Conservation (phyloP, 2,797 vertebrate genomes). For the Danio kyathit region DNA sequence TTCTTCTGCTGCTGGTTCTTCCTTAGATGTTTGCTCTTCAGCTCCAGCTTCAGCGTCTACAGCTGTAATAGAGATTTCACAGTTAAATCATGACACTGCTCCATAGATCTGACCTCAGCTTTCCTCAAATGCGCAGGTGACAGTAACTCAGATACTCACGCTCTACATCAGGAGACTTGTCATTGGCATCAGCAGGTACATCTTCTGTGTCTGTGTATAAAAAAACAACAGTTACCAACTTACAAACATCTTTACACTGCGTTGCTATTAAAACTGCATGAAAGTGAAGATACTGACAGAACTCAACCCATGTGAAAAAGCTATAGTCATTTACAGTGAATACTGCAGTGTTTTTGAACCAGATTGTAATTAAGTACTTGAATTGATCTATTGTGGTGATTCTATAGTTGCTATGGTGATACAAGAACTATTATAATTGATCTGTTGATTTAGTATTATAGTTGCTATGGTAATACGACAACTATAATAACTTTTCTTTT, state of each 20-base stretch:
- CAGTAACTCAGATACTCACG: conserved; percentile 18
- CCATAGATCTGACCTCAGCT: background rate
- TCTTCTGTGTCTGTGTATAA: background rate
- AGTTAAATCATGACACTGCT: background rate
- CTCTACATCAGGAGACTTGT: background rate
- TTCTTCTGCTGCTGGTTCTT: background rate
- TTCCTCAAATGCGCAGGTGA: background rate
- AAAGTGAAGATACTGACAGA: background rate
- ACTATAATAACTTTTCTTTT: no score
- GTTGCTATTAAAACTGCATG: background rate
- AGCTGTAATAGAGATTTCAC: background rate
- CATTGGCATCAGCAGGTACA: background rate
- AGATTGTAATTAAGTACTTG: no score
- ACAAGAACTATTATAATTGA: no score
- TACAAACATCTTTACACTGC: background rate
- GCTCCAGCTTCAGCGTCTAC: background rate
- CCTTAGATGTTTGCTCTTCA: no score
- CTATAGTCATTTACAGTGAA: no score
- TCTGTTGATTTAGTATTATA: no score
- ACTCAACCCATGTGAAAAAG: no score
- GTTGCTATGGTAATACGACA: no score
- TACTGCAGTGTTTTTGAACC: no score
- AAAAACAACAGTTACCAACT: background rate
- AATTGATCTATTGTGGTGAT: no score
- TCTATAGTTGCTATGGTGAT: no score